Evolutionary conservation across 2,113 vertebrate genomes (phyloP).

Genomic region (Zosterops hypoxanthus): DNA sequence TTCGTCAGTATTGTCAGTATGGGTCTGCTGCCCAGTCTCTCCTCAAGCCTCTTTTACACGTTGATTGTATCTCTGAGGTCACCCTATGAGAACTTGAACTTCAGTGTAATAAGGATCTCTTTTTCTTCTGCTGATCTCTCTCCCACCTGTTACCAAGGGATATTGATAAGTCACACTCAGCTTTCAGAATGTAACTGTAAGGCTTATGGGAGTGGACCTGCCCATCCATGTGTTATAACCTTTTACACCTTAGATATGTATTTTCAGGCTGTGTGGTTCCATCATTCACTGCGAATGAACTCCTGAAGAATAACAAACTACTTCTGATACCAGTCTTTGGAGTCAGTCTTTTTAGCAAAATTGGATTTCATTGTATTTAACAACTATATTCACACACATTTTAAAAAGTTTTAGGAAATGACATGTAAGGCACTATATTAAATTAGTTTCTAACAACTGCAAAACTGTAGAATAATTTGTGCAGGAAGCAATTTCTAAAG

Average conservation of each 20-base stretch:
- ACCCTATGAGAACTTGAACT: background rate
- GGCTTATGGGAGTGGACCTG: background rate
- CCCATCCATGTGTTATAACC: background rate
- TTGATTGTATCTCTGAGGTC: background rate
- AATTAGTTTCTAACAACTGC: background rate
- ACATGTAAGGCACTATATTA: background rate
- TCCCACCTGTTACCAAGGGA: background rate
- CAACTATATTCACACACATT: background rate
- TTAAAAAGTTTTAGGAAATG: background rate
- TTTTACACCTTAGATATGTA: background rate
- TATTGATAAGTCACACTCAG: rapidly evolving
- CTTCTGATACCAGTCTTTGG: background rate
- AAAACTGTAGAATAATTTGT: background rate
- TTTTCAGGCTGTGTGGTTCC: background rate
- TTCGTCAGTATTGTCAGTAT: background rate
- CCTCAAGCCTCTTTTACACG: background rate
- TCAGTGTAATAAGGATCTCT: background rate
- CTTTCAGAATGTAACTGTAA: background rate
- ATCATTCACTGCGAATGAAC: background rate
- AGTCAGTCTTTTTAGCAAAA: background rate
- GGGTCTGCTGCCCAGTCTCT: background rate
- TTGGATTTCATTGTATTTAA: background rate
- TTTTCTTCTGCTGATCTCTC: background rate
- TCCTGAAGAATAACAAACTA: background rate
- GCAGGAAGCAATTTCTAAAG: background rate